phyloP scores from a whole-genome alignment of 2,888 invertebrate species.

The Xanthorhoe spadicearia region DNA sequence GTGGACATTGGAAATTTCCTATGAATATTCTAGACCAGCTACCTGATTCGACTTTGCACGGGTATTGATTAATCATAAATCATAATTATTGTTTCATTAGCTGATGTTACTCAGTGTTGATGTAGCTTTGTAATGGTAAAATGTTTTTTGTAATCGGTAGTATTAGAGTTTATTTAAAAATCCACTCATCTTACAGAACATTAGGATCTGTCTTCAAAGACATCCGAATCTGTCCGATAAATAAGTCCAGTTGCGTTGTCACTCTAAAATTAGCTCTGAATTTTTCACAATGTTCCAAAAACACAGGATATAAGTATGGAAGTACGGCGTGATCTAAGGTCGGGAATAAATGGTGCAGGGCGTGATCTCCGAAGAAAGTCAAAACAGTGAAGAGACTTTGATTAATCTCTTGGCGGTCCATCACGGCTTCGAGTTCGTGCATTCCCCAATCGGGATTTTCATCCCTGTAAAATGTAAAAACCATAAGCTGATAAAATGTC shows the following conservation, averaged over 20 bases:
- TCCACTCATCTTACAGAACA: slow-evolving; percentile 23
- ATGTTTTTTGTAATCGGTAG: too few species aligned
- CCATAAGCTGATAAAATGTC: not conserved
- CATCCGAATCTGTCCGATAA: slow-evolving; percentile 84
- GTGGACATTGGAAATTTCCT: not conserved
- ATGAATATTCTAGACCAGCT: too few species aligned
- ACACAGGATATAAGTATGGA: slow-evolving; percentile 84
- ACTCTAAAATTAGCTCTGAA: slow-evolving; percentile 75
- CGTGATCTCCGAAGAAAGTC: slow-evolving; percentile 90
- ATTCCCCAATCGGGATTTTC: slow-evolving; percentile 65
- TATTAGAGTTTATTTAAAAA: not conserved
- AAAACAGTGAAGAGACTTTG: slow-evolving; percentile 86
- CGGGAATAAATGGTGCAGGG: slow-evolving; percentile 91
- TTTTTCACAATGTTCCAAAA: slow-evolving; percentile 71
- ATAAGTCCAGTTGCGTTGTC: slow-evolving; percentile 83
- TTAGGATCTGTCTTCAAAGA: slow-evolving; percentile 49
- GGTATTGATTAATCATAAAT: not conserved
- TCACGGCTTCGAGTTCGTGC: slow-evolving; percentile 89
- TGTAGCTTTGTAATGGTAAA: too few species aligned
- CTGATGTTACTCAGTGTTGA: too few species aligned
- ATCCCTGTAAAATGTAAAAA: slow-evolving; percentile 48
- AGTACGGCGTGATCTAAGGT: slow-evolving; percentile 90
- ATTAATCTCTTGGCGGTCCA: slow-evolving; percentile 88
- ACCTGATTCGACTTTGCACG: too few species aligned
- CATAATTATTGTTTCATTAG: too few species aligned